A percentile compares a stretch with the other conserved stretches of the same genome.
Evolutionary conservation across 2,797 vertebrate genomes (phyloP).

Genomic region (Spondyliosoma cantharus): DNA sequence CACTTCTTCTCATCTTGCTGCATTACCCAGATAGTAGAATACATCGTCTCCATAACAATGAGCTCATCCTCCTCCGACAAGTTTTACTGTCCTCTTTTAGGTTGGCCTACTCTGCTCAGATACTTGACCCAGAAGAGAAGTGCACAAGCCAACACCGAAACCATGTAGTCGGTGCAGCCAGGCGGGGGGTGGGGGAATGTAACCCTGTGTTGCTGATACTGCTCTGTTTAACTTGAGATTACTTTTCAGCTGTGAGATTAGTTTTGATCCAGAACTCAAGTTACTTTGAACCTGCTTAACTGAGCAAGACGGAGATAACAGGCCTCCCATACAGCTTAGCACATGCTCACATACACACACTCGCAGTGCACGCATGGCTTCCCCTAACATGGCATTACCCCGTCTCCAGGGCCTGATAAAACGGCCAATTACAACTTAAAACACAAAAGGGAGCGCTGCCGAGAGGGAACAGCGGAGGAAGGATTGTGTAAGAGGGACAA

Average conservation of each 20-base stretch:
- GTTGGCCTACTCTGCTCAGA: constrained; percentile 26
- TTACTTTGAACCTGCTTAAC: constrained; percentile 68
- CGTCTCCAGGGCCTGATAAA: constrained; percentile 56
- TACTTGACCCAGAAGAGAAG: constrained; percentile 36
- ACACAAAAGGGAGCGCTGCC: constrained; percentile 5
- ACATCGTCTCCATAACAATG: constrained; percentile 1
- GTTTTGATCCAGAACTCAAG: constrained; percentile 32
- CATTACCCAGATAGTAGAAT: constrained; percentile 9
- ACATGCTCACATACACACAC: constrained; percentile 15
- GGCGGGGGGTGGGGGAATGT: neutral
- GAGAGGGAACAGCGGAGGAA: neutral
- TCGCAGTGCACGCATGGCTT: constrained; percentile 59
- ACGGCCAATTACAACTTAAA: constrained; percentile 57
- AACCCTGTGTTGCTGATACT: neutral
- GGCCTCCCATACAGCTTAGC: constrained; percentile 33
- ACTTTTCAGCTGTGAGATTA: constrained; percentile 18
- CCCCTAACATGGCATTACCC: constrained; percentile 60
- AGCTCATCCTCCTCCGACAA: constrained; percentile 46
- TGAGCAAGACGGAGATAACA: constrained; percentile 62
- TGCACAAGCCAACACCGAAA: constrained; percentile 8
- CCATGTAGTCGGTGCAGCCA: too few relatives aligned
- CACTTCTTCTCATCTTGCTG: neutral
- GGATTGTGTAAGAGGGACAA: neutral
- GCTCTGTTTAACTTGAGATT: constrained; percentile 10
- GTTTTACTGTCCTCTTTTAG: constrained; percentile 35